phyloP scores from a whole-genome alignment of 2,113 vertebrate species.

The Struthio camelus region DNA sequence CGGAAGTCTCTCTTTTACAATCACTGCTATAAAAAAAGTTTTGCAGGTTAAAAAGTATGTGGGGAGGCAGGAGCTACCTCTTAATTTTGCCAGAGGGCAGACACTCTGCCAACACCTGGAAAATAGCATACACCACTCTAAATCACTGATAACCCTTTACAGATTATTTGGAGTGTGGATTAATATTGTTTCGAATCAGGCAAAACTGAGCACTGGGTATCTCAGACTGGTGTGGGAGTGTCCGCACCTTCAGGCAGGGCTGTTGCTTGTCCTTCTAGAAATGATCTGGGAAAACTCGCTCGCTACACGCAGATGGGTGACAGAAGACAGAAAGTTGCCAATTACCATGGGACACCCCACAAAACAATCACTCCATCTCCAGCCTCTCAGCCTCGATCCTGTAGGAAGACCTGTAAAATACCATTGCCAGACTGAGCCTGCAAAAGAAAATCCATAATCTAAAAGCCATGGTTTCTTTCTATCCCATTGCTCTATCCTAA shows the following conservation, averaged over 20 bases:
- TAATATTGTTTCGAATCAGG: not conserved
- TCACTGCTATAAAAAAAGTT: too few species aligned
- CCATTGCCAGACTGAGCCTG: not conserved
- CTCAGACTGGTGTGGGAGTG: not conserved
- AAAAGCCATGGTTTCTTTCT: not conserved
- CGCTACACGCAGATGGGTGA: not conserved
- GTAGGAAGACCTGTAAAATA: not conserved
- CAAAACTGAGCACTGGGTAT: not conserved
- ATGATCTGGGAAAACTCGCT: not conserved
- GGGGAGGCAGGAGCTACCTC: not conserved
- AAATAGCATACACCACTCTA: not conserved
- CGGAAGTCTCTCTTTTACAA: not conserved
- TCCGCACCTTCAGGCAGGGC: not conserved
- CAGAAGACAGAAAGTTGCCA: not conserved
- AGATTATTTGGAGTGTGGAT: not conserved
- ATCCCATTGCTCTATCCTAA: not conserved
- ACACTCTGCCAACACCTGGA: not conserved
- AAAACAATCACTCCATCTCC: not conserved
- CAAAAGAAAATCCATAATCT: not conserved
- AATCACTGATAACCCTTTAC: not conserved
- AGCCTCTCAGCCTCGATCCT: not conserved
- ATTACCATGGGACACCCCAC: not conserved
- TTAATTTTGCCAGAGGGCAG: not conserved
- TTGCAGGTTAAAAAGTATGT: not conserved
- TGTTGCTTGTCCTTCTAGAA: not conserved